Percentiles rank a stretch among this genome's conserved stretches.
Conservation (phyloP, 2,888 invertebrate species). For the Lepidocyrtoides sp. region DNA sequence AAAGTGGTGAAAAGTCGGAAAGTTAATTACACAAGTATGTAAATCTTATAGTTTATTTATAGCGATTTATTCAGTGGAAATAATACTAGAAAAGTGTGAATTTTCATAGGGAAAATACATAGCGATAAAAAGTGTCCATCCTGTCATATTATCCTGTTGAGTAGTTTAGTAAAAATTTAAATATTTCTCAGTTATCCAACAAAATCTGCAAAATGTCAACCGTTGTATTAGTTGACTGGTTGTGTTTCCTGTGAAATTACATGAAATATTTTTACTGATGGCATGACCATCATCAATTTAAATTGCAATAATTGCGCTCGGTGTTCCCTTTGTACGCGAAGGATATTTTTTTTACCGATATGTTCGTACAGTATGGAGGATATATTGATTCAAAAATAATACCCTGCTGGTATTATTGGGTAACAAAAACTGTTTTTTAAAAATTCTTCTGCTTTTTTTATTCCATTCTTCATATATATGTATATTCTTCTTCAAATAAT, state of each 20-base stretch:
- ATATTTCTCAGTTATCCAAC: conserved; percentile 16
- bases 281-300: background rate
- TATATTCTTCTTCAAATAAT: background rate
- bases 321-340: conserved; percentile 7
- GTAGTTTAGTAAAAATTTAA: background rate
- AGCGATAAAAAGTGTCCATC: background rate
- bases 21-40: conserved; percentile 15
- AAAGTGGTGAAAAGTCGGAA: background rate
- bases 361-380: background rate
- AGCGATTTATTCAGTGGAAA: background rate
- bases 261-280: background rate
- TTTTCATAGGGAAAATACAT: background rate
- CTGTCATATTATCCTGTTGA: background rate
- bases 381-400: conserved; percentile 18
- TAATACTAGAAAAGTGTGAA: background rate
- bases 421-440: conserved; percentile 38
- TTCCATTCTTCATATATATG: conserved; percentile 56
- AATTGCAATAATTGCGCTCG: background rate
- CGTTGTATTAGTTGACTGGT: conserved; percentile 11
- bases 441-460: conserved; percentile 3
- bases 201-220: background rate
- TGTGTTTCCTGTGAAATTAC: conserved; percentile 32
- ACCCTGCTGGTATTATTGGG: background rate
- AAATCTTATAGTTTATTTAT: background rate
- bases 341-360: background rate